A percentile compares a stretch with the other conserved stretches of the same genome.
phyloP scores from a whole-genome alignment of 2,797 vertebrate species.

The Aeoliscus strigatus region DNA sequence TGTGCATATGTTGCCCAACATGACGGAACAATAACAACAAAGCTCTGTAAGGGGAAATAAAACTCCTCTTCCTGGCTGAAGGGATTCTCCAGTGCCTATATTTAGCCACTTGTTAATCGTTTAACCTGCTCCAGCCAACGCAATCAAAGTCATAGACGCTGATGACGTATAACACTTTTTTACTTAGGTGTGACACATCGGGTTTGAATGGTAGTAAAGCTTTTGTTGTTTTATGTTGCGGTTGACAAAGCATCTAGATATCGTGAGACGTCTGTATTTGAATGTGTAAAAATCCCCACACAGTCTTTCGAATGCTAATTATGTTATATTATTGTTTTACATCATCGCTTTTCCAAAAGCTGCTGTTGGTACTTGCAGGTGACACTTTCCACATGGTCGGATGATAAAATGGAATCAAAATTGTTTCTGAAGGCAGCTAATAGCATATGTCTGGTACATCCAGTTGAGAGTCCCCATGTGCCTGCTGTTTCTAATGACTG shows the following conservation, averaged over 20 bases:
- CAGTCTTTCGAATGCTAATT: constrained; percentile 20
- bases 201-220: constrained; percentile 15
- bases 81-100: constrained; percentile 25
- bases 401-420: constrained; percentile 30
- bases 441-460: constrained; percentile 16
- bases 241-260: too few relatives aligned
- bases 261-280: too few relatives aligned
- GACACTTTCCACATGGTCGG: constrained; percentile 34
- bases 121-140: not conserved
- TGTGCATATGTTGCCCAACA: constrained; percentile 1
- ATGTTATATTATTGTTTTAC: constrained; percentile 28
- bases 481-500: constrained; percentile 38
- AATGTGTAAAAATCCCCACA: too few relatives aligned
- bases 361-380: constrained; percentile 26
- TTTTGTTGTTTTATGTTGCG: constrained; percentile 28
- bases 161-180: constrained; percentile 19
- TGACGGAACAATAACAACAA: constrained; percentile 2
- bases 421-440: too few relatives aligned
- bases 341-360: constrained; percentile 19
- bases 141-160: constrained; percentile 9
- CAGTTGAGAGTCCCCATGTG: constrained; percentile 10
- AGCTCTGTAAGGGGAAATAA: constrained; percentile 4
- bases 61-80: constrained; percentile 6
- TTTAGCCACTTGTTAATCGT: too few relatives aligned
- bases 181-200: constrained; percentile 21